Evolutionary conservation across 2,113 vertebrate genomes (phyloP).

Genomic region (Lagopus muta): DNA sequence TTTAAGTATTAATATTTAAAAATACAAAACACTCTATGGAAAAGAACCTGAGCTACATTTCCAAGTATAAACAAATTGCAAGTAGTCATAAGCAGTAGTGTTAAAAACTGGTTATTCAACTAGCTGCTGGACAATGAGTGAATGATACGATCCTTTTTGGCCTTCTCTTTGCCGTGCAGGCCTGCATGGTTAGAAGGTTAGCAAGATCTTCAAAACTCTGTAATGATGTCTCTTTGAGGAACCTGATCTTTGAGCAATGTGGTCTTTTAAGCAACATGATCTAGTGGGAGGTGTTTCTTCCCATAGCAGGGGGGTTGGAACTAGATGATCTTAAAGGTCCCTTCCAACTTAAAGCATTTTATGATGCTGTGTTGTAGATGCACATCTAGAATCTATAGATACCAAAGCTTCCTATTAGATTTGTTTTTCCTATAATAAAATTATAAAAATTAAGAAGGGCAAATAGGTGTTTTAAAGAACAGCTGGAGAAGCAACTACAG

Average conservation of each 20-base stretch:
- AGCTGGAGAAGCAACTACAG: background rate
- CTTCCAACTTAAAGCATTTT: no score
- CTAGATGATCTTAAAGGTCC: no score
- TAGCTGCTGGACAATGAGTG: background rate
- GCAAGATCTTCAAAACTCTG: background rate
- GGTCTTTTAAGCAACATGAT: no score
- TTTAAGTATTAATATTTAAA: background rate
- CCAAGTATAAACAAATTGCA: background rate
- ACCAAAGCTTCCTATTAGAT: background rate
- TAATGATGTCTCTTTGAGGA: background rate
- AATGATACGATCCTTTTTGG: background rate
- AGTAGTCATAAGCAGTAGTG: background rate
- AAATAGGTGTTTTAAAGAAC: background rate
- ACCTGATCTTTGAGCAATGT: no score
- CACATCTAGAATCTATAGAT: background rate
- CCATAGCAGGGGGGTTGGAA: no score
- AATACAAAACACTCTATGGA: background rate
- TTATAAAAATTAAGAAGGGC: background rate
- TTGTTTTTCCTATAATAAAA: background rate
- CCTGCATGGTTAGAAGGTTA: background rate
- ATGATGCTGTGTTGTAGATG: fast-evolving
- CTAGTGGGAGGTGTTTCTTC: no score
- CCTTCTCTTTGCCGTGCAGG: background rate
- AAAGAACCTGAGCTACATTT: background rate
- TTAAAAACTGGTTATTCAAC: background rate